phyloP scores from a whole-genome alignment of 2,888 invertebrate genomes.

The Thymelicus lineola region DNA sequence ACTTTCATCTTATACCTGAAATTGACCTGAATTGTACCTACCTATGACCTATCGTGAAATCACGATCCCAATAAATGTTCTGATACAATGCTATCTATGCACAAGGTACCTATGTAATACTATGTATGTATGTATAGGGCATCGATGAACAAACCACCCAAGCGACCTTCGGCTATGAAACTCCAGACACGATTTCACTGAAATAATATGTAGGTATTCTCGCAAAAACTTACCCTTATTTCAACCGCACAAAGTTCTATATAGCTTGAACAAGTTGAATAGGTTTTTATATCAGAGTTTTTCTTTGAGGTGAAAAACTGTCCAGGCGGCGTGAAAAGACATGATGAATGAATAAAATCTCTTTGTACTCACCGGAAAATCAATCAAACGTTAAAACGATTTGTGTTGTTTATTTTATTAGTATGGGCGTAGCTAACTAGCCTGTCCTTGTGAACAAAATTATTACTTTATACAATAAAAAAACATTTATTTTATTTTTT shows the following conservation, averaged over 20 bases:
- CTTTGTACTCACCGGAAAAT: slow-evolving; percentile 31
- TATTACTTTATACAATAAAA: too few relatives aligned
- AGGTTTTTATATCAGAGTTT: slow-evolving; percentile 25
- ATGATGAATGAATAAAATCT: slow-evolving; percentile 33
- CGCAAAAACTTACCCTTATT: slow-evolving; percentile 13
- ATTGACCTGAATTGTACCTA: too few relatives aligned
- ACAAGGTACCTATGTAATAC: too few relatives aligned
- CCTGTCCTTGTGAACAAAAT: too few relatives aligned
- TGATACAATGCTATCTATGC: slow-evolving; percentile 17
- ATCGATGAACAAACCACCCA: slow-evolving; percentile 17
- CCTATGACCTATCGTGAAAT: slow-evolving; percentile 1
- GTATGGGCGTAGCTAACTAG: background rate
- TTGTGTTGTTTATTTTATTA: slow-evolving; percentile 4
- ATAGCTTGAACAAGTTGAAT: background rate
- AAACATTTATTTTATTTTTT: too few relatives aligned
- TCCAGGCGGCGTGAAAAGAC: slow-evolving; percentile 23
- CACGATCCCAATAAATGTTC: slow-evolving; percentile 24
- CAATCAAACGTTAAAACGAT: slow-evolving; percentile 26
- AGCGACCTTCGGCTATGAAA: slow-evolving; percentile 6
- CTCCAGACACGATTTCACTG: slow-evolving; percentile 9
- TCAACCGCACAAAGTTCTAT: slow-evolving; percentile 9
- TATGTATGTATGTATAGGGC: slow-evolving; percentile 10
- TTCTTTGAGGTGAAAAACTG: slow-evolving; percentile 36
- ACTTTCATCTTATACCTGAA: too few relatives aligned
- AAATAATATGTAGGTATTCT: slow-evolving; percentile 8